Conservation (phyloP, 64 coral and sea anemone species). For the Stylophora pistillata region DNA sequence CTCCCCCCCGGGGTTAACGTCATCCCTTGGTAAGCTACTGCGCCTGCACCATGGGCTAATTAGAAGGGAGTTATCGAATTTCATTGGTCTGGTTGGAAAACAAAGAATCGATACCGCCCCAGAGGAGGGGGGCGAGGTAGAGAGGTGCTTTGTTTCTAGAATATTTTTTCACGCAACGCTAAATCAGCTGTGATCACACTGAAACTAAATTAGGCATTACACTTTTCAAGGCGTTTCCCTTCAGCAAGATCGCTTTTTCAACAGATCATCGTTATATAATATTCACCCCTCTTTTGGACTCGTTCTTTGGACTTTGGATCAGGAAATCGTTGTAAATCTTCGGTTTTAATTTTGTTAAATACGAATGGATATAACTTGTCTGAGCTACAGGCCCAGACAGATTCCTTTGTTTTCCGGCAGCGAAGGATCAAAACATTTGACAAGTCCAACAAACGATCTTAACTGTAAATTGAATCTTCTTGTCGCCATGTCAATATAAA, state of each 20-base stretch:
- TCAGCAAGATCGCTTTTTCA: neutral
- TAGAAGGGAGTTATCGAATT: slow-evolving; percentile 15
- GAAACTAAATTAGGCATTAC: slow-evolving; percentile 19
- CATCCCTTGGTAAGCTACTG: slow-evolving; percentile 16
- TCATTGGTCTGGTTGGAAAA: slow-evolving; percentile 21
- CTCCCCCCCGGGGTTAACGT: slow-evolving; percentile 76
- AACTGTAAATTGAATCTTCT: neutral
- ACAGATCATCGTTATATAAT: neutral
- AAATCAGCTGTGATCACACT: slow-evolving; percentile 10
- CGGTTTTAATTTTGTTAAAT: neutral
- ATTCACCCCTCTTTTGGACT: neutral
- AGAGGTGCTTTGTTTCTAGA: slow-evolving; percentile 19
- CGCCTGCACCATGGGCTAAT: neutral
- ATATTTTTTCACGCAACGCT: neutral
- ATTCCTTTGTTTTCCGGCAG: neutral
- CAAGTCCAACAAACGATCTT: neutral
- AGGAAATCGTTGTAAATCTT: neutral
- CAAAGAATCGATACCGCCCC: neutral
- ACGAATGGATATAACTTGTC: neutral
- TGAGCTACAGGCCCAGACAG: slow-evolving; percentile 12
- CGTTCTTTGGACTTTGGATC: neutral
- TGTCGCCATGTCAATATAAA: neutral
- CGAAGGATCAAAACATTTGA: neutral
- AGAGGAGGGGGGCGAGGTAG: neutral
- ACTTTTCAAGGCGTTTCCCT: slow-evolving; percentile 31